phyloP scores from a whole-genome alignment of 1,140 invertebrate genomes.

The Eciton burchellii region DNA sequence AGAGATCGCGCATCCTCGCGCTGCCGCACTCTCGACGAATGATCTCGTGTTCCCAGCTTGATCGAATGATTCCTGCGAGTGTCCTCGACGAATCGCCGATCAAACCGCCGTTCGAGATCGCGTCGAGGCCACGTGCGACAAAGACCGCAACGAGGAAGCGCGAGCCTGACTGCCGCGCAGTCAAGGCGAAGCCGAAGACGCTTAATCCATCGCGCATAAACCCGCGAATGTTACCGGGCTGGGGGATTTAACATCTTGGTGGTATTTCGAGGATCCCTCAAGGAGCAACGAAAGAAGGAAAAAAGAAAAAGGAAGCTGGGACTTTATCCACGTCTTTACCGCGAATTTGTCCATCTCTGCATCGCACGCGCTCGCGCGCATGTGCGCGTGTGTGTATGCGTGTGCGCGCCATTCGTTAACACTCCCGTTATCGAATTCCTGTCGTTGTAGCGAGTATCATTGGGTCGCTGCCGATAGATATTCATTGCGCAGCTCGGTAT shows the following conservation, averaged over 20 bases:
- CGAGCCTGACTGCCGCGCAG: conserved; percentile 24
- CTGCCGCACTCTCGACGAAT: background rate
- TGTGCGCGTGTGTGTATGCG: background rate
- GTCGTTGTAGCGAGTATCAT: background rate
- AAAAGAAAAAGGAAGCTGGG: too few species aligned
- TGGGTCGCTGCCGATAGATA: background rate
- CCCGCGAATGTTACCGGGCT: conserved; percentile 15
- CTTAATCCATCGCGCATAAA: conserved; percentile 53
- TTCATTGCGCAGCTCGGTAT: background rate
- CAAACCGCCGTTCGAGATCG: background rate
- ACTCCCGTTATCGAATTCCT: conserved; percentile 4
- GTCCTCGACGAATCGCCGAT: conserved; percentile 3
- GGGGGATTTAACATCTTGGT: conserved; percentile 48
- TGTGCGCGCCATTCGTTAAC: conserved; percentile 5
- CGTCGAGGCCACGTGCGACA: background rate
- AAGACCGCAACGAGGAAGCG: conserved; percentile 2
- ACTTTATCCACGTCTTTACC: conserved; percentile 32
- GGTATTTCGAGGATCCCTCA: conserved; percentile 52
- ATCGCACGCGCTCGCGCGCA: background rate
- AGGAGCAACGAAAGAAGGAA: conserved; percentile 14
- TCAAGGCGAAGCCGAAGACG: conserved; percentile 41
- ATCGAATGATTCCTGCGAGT: conserved; percentile 5
- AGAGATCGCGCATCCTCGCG: background rate
- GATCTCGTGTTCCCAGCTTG: background rate
- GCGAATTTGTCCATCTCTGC: conserved; percentile 30